A percentile compares a stretch with the other conserved stretches of the same genome.
Evolutionary conservation across 2,797 vertebrate species (phyloP).

Genomic region (Pseudochaenichthys georgianus): DNA sequence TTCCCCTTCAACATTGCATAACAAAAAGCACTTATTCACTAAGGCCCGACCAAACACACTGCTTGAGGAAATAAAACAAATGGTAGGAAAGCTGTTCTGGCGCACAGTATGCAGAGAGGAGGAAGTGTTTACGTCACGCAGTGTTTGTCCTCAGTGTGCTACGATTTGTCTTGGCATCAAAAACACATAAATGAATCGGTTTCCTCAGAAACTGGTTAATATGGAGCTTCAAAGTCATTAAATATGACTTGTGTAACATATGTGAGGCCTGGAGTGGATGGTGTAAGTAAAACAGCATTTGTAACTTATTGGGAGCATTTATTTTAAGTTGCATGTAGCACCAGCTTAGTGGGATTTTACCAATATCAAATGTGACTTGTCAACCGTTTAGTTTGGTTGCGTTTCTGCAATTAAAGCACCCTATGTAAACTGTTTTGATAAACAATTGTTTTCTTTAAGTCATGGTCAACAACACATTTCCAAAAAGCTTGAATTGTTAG

Average conservation of each 20-base stretch:
- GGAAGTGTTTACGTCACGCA: background rate
- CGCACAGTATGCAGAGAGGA: background rate
- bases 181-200: background rate
- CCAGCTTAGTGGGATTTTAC: background rate
- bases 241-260: background rate
- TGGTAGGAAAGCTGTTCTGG: background rate
- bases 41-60: conserved; percentile 20
- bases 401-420: background rate
- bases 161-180: conserved; percentile 13
- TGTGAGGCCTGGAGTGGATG: too few relatives aligned
- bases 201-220: background rate
- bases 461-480: background rate
- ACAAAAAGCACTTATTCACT: conserved; percentile 29
- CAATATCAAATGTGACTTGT: background rate
- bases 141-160: conserved; percentile 1
- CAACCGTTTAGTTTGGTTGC: background rate
- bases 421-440: too few relatives aligned
- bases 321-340: background rate
- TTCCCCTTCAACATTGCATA: conserved; percentile 22
- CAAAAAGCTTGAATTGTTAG: too few relatives aligned
- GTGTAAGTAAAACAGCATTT: background rate
- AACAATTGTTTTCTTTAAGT: background rate
- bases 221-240: background rate
- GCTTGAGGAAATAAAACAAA: background rate
- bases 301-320: background rate